Percentiles rank a stretch among this genome's conserved stretches.
These are phyloP conservation scores for Balearica regulorum DNA, from an alignment of 2,797 vertebrate genomes.

Conservation along the genomic window DNA sequence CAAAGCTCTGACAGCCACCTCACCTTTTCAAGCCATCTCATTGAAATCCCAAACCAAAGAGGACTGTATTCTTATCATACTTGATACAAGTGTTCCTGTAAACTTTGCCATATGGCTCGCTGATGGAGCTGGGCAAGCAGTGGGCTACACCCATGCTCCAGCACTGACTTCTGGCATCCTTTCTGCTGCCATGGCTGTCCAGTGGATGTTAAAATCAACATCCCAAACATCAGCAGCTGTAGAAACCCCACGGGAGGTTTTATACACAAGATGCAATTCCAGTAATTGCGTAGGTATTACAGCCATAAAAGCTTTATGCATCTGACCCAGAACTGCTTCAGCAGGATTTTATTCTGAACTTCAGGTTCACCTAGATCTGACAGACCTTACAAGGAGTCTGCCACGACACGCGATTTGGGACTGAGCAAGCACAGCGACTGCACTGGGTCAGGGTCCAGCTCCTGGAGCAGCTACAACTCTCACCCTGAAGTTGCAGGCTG, in stretches of 20 bases:
- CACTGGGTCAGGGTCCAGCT: background rate
- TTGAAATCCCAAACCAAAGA: background rate
- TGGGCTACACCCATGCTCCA: background rate
- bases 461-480: background rate
- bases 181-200: background rate
- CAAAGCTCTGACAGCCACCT: background rate
- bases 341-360: background rate
- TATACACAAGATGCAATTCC: background rate
- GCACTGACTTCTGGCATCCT: background rate
- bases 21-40: background rate
- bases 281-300: background rate
- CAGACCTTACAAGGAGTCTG: background rate
- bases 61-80: no score
- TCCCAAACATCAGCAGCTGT: background rate
- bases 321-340: background rate
- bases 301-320: background rate
- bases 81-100: background rate
- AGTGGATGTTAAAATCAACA: background rate
- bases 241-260: background rate
- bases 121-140: background rate
- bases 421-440: accelerated
- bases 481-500: background rate
- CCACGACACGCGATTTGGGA: accelerated
- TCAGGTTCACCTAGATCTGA: background rate
- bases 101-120: accelerated